phyloP scores from a whole-genome alignment of 2,113 vertebrate genomes.

The Naja naja region DNA sequence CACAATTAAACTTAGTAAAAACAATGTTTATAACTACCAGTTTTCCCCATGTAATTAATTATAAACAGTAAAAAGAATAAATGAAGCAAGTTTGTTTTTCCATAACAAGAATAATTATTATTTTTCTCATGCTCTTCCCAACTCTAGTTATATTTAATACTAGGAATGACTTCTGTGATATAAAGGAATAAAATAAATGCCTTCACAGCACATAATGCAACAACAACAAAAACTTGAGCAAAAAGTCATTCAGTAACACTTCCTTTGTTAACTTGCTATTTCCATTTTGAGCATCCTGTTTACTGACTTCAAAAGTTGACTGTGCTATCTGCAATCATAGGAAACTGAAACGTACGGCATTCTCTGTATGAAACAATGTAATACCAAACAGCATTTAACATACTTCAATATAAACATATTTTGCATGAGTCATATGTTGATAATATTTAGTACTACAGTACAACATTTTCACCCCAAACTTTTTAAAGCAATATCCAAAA shows the following conservation, averaged over 20 bases:
- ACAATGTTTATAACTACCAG: background rate
- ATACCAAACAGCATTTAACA: background rate
- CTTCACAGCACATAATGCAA: background rate
- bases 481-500: background rate
- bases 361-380: slow-evolving; percentile 2
- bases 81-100: background rate
- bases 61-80: background rate
- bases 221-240: background rate
- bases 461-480: background rate
- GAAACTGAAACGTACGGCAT: fast-evolving
- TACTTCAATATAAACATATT: background rate
- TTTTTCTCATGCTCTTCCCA: background rate
- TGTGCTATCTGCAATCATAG: background rate
- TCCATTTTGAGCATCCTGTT: background rate
- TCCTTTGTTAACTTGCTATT: background rate
- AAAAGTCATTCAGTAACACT: background rate
- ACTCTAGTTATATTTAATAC: background rate
- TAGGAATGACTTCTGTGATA: background rate
- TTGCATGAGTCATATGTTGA: background rate
- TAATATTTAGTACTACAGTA: background rate
- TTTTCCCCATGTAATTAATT: background rate
- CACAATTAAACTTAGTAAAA: background rate
- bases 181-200: background rate
- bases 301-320: fast-evolving
- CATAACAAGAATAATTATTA: background rate